Evolutionary conservation across 2,797 vertebrate species (phyloP), one percentile per base, ranked within the genome.

Genomic region (Taeniopygia guttata): DNA sequence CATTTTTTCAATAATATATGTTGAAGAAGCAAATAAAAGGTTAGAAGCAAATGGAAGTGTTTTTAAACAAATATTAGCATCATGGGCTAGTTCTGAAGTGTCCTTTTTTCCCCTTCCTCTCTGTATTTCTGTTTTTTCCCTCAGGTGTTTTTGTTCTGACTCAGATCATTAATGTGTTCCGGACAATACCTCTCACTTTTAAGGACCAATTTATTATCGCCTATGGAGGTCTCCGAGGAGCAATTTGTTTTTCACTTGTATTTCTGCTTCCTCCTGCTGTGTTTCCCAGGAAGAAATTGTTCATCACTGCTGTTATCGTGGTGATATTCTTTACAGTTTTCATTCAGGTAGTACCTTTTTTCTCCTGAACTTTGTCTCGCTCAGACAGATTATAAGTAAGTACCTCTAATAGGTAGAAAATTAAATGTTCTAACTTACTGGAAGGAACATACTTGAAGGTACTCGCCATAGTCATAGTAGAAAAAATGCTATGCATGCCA

Each of bases 131-230:
- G 7, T 54, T 89, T 60, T 80, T 96, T 34, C 19, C 87, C 60
- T 40, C 95, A 99, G 99, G 99, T 82, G 98, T 99, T 92, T 96
- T 99, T 96, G 98, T 99, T 89, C 95, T 99, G 97, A 99, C 99
- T 83, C 99, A 99, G 95, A 98, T 99, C 96, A 99, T 99, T 96
- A 99, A 99, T 94, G 98, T 98, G 85, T 99, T 99, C 96, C 98
- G 99, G 72, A 99, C 99, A 93, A 99, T 99, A 95, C 98, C 99
- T 13, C 98, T 99, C 93, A 99, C 98, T 96, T 95, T 98, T 78
- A 99, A 99, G 96, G 99, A 99, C 97, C 99, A 99, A 96, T 99
- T 99, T 95, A 99, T 99, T 95, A 98, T 99, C 4, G 98, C 99
- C 63, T 99, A 99, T 4, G 99, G 99, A 87, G 99, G 99, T 19